Evolutionary conservation across 2,113 vertebrate species (phyloP), one percentile per base, ranked within the genome.

Genomic region (Pelobates fuscus): DNA sequence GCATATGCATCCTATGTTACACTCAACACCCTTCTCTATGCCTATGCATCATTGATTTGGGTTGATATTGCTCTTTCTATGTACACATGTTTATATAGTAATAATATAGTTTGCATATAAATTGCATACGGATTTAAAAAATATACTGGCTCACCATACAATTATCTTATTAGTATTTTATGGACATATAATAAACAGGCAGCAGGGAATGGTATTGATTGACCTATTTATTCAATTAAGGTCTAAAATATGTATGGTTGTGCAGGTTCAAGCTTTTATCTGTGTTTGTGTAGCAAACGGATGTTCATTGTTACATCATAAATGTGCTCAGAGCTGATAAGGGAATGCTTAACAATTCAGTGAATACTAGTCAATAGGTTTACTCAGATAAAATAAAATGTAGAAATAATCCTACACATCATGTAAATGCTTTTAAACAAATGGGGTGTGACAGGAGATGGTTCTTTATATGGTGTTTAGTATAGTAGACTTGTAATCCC

Each of bases 231-330:
- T 41, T 41, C 18, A 70, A 10, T 58, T 24, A 23, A 43, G 37
- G 20, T 26, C 68, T 60, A 24, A 25, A 43, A 61, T 71, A 24
- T 62, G 20, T 21, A 3, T 21, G 67, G 32, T 20, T 70, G 69
- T 21, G 58, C 24, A 27, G 17, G 55, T 43, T 70, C n/a, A 26
- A 26, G 37, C 58, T 62, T 32, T 62, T 62, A 71, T 71, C 69
- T 71, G 57, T 71, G 69, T 71, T 71, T 62, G 69, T 62, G 69
- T 62, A 71, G 43, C 27, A 18, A 71, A 30, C 58, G 57, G 69
- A 71, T 71, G 43, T 41, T 62, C 58, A 71, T 71, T 71, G 69
- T 62, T 71, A 62, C 58, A 71, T 71, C 57, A 62, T 62, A 71
- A 71, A 71, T 71, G 69, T 71, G 69, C 69, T 49, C 3, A 32